Conservation (phyloP, 2,113 vertebrate genomes). For the Oncorhynchus keta region DNA sequence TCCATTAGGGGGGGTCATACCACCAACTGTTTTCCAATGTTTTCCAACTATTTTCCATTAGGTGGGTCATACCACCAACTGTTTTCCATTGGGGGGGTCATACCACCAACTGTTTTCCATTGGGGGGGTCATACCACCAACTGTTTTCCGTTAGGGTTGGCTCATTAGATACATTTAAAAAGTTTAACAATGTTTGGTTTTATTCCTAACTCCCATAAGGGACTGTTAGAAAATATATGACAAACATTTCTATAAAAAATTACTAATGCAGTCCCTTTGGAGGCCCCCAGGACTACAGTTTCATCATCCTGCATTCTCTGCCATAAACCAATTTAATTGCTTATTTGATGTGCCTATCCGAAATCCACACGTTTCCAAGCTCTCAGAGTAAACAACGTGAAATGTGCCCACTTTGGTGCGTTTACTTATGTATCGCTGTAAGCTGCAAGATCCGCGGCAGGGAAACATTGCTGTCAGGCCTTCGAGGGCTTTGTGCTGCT, state of each 20-base stretch:
- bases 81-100: too few relatives aligned
- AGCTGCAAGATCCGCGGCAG: slow-evolving; percentile 16
- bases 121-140: neutral
- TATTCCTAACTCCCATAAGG: neutral
- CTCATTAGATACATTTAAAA: neutral
- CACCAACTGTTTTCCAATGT: too few relatives aligned
- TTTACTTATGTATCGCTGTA: slow-evolving; percentile 17
- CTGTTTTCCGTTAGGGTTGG: neutral
- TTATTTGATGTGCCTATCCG: slow-evolving; percentile 12
- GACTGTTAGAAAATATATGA: neutral
- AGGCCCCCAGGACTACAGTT: neutral
- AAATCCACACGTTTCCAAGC: neutral
- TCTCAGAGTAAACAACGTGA: neutral
- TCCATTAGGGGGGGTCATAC: too few relatives aligned
- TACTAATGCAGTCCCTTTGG: neutral
- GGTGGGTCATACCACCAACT: too few relatives aligned
- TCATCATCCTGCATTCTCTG: neutral
- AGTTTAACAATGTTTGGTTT: neutral
- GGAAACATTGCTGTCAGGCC: slow-evolving; percentile 10
- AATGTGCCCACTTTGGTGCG: slow-evolving; percentile 2
- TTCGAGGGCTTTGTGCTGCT: slow-evolving; percentile 14
- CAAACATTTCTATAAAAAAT: neutral
- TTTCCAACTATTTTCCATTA: too few relatives aligned
- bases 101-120: too few relatives aligned
- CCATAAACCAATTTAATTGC: neutral